These are phyloP conservation scores for Sebastes taczanowskii DNA, from an alignment of 2,797 vertebrate genomes.

Conservation along the genomic window DNA sequence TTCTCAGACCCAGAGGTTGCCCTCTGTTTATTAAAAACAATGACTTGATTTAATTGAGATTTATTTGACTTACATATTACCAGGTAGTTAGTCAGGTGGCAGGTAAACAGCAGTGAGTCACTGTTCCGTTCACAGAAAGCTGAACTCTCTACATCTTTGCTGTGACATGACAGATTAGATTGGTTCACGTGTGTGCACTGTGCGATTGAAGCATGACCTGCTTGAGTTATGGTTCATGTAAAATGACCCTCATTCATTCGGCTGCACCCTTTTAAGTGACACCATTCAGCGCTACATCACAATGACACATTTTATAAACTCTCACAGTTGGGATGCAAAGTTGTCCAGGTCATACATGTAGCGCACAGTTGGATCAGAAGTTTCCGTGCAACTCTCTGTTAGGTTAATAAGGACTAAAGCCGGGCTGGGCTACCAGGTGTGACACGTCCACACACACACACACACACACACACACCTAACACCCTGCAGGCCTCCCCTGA, in stretches of 20 bases:
- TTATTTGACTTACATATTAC: not conserved
- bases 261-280: not conserved
- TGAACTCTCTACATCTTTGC: not conserved
- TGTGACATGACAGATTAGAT: too few species aligned
- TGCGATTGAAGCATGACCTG: not conserved
- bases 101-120: not conserved
- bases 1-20: too few species aligned
- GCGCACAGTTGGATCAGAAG: constrained; percentile 12
- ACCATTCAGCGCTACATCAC: constrained; percentile 2
- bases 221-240: not conserved
- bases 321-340: constrained; percentile 13
- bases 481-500: constrained; percentile 47
- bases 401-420: constrained; percentile 44
- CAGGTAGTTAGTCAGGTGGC: not conserved
- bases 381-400: constrained; percentile 31
- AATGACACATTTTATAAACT: constrained; percentile 31
- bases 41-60: not conserved
- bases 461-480: constrained; percentile 1
- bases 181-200: too few species aligned
- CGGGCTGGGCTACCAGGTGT: constrained; percentile 46
- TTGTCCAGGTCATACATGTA: constrained; percentile 26
- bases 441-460: constrained; percentile 31
- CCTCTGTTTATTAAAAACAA: too few species aligned
- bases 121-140: not conserved
- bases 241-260: constrained; percentile 11